Percentiles rank a stretch among this genome's conserved stretches.
phyloP scores from a whole-genome alignment of 2,888 invertebrate genomes.

The Prenolepis imparis region DNA sequence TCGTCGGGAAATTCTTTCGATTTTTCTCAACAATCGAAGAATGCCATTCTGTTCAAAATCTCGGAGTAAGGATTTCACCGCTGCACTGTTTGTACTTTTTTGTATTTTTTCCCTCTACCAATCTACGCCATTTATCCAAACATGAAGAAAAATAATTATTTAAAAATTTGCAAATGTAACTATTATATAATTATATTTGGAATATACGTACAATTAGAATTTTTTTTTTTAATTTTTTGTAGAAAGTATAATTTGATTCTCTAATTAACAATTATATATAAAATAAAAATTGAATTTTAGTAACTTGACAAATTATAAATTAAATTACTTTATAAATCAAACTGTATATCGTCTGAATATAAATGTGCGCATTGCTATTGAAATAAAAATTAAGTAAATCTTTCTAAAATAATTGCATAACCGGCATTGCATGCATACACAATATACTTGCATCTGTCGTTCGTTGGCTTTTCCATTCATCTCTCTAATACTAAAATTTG shows the following conservation, averaged over 20 bases:
- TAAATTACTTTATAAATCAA: too few relatives aligned
- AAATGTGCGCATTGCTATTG: too few relatives aligned
- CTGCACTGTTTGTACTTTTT: not conserved
- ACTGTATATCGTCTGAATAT: too few relatives aligned
- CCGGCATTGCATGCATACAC: too few relatives aligned
- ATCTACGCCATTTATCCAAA: not conserved
- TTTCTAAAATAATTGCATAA: too few relatives aligned
- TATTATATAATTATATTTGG: not conserved
- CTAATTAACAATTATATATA: not conserved
- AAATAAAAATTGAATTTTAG: too few relatives aligned
- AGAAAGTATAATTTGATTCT: not conserved
- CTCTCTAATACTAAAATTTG: not conserved
- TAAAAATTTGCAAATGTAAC: too few relatives aligned
- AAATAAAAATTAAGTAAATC: too few relatives aligned
- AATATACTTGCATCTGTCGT: too few relatives aligned
- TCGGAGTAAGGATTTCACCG: not conserved
- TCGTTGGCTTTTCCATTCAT: too few relatives aligned
- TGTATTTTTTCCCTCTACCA: not conserved
- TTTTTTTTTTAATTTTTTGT: not conserved
- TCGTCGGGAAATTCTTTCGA: slow-evolving; percentile 1
- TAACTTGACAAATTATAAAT: too few relatives aligned
- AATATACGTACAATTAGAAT: not conserved
- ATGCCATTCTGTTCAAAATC: not conserved
- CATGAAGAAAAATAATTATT: not conserved
- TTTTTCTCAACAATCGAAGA: not conserved